Conservation (phyloP, 2,113 vertebrate species). For the Oenanthe oenanthe region DNA sequence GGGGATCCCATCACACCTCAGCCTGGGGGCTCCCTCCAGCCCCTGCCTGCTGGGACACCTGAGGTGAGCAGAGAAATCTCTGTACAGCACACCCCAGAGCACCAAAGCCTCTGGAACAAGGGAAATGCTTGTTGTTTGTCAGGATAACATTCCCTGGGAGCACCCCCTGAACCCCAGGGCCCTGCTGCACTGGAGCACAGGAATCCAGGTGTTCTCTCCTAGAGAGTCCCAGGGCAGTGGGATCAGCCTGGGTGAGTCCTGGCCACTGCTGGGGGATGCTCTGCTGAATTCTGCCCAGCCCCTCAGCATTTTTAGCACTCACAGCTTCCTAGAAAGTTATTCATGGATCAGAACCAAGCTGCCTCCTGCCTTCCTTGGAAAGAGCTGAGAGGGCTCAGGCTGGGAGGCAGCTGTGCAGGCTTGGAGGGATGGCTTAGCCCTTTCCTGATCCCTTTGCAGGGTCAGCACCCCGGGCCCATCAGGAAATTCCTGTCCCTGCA, state of each 20-base stretch:
- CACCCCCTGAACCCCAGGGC: background rate
- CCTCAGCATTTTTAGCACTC: background rate
- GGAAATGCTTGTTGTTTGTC: background rate
- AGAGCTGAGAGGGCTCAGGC: background rate
- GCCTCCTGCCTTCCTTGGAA: background rate
- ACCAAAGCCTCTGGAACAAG: accelerated
- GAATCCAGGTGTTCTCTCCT: accelerated
- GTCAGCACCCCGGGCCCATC: background rate
- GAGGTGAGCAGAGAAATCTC: background rate
- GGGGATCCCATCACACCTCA: accelerated
- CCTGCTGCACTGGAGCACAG: accelerated
- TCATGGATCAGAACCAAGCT: background rate
- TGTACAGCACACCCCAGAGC: background rate
- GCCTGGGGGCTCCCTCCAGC: background rate
- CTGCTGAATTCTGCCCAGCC: background rate
- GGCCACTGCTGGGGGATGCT: background rate
- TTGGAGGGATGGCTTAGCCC: accelerated
- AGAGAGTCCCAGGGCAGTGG: background rate
- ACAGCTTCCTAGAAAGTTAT: constrained; percentile 1
- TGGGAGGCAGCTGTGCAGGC: background rate
- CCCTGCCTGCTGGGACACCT: accelerated
- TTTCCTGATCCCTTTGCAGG: background rate
- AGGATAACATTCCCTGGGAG: background rate
- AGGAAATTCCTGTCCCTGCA: background rate
- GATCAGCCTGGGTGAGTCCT: background rate